These are phyloP conservation scores for Sterrhoptilus dennistouni DNA, from an alignment of 2,113 vertebrate genomes.

Conservation along the genomic window DNA sequence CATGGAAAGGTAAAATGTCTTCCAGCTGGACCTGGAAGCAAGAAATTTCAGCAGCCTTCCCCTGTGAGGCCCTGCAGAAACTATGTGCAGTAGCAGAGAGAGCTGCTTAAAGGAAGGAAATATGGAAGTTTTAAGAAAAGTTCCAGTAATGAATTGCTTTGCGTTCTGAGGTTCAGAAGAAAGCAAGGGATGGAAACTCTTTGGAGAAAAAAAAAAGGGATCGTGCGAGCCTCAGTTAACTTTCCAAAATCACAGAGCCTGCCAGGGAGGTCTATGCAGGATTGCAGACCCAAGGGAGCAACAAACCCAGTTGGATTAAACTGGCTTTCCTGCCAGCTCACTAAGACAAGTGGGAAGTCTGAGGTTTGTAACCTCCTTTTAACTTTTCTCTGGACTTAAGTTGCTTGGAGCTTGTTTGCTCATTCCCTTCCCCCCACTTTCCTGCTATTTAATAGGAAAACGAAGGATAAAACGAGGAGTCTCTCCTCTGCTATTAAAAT, in stretches of 20 bases:
- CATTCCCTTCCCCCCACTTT: not conserved
- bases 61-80: constrained; percentile 33
- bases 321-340: constrained; percentile 14
- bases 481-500: constrained; percentile 23
- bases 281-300: constrained; percentile 20
- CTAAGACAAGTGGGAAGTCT: constrained; percentile 27
- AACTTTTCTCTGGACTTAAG: constrained; percentile 6
- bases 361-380: constrained; percentile 11
- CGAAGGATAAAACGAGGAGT: not conserved
- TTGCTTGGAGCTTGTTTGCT: not conserved
- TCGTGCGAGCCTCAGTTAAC: not conserved
- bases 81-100: constrained; percentile 21
- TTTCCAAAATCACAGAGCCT: constrained; percentile 2
- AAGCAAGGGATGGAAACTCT: not conserved
- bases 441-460: not conserved
- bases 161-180: constrained; percentile 20
- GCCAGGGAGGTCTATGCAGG: constrained; percentile 34
- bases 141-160: not conserved
- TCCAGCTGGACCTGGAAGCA: constrained; percentile 37
- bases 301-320: constrained; percentile 37
- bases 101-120: constrained; percentile 2
- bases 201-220: not conserved
- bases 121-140: not conserved
- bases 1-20: constrained; percentile 26
- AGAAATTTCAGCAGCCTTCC: constrained; percentile 19